Evolutionary conservation across 2,888 invertebrate species (phyloP), one percentile per base, ranked within the genome.

Genomic region (Diarsia brunnea): DNA sequence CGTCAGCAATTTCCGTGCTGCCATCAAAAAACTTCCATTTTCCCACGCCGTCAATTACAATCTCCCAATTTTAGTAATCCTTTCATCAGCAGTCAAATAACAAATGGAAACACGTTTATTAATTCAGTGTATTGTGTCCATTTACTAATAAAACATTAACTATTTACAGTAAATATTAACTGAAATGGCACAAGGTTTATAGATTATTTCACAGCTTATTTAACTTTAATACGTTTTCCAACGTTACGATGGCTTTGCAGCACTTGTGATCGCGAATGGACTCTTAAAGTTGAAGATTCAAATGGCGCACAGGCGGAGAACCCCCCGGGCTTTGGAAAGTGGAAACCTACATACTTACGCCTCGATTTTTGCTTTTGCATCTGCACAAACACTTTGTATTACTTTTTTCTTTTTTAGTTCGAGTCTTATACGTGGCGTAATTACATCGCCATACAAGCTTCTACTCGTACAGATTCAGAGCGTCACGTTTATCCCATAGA

Each of bases 261-360:
- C 60, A 64, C 77, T 83, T 82, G 69, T 63, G 55, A 68, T 67
- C 27, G 67, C 31, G 65, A 70, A 53, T 84, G 49, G 55, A 63
- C 69, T 49, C 77, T 81, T 70, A 77, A 72, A 61, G 31, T 84
- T 70, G 60, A 64, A 76, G 67, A 76, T 76, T 61, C 60, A 81
- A 73, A 81, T 73, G 63, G 60, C 49, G 45, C 49, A n/a, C 31
- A 1, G 58, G 16, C 14, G 21, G 47, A 55, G 14, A 27, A 55
- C 16, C 24, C 14, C n/a, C 14, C 7, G 45, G 14, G 63, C 49
- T 64, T 27, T n/a, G 7, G 14, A 12, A 11, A 60, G n/a, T 60
- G 5, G 47, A 24, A 60, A 70, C 1, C 21, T 43, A 38, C 27
- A 38, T 12, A 55, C 14, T 24, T 24, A 43, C 14, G 21, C 8